A percentile compares a stretch with the other conserved stretches of the same genome.
Conservation (phyloP, 2,797 vertebrate species). For the Enteromius trimaculatus region DNA sequence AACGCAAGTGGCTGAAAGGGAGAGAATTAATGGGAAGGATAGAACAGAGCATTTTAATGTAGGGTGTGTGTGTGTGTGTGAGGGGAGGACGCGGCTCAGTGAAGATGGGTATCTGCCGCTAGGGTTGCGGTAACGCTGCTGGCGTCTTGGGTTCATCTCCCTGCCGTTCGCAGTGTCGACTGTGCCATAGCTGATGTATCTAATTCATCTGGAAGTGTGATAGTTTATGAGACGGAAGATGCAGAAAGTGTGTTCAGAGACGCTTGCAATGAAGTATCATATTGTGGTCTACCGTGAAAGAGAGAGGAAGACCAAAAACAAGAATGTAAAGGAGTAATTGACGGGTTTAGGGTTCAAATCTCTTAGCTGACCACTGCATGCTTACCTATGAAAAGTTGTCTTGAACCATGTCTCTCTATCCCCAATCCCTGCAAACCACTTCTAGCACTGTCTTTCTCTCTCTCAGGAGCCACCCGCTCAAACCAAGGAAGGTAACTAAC, state of each 20-base stretch:
- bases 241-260: conserved; percentile 46
- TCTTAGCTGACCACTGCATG: neutral
- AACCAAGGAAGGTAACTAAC: neutral
- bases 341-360: conserved; percentile 5
- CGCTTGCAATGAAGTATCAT: neutral
- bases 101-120: conserved; percentile 61
- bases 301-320: neutral
- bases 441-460: neutral
- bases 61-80: conserved; percentile 53
- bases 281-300: neutral
- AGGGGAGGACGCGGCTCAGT: conserved; percentile 39
- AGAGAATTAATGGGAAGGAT: conserved; percentile 85
- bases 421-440: neutral
- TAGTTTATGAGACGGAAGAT: conserved; percentile 41
- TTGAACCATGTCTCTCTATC: neutral
- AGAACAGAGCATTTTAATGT: conserved; percentile 60
- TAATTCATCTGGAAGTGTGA: conserved; percentile 47
- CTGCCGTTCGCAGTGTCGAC: conserved; percentile 40
- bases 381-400: neutral
- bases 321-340: neutral
- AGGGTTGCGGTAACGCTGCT: conserved; percentile 41
- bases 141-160: conserved; percentile 46
- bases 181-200: conserved; percentile 56
- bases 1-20: conserved; percentile 82
- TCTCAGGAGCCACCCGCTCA: neutral